Percentiles rank a stretch among this genome's conserved stretches.
phyloP scores from a whole-genome alignment of 2,888 invertebrate genomes.

The Mesoligia furuncula region DNA sequence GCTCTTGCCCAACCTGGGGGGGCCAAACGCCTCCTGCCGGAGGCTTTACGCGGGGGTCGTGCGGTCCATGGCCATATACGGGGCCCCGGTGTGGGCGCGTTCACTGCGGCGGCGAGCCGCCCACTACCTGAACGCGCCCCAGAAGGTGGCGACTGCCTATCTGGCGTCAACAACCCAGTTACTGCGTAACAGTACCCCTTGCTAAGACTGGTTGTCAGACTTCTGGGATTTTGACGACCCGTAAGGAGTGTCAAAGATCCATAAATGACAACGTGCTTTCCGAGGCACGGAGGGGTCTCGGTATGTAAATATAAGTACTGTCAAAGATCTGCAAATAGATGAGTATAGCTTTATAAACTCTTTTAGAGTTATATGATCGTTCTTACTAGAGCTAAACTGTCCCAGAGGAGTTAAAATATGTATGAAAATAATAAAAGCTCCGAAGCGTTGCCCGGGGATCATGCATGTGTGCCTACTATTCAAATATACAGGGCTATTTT shows the following conservation, averaged over 20 bases:
- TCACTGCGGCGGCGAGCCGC: too few species aligned
- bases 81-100: too few species aligned
- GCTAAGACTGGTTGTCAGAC: neutral
- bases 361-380: neutral
- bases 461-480: neutral
- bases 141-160: neutral
- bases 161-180: neutral
- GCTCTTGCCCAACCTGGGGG: too few species aligned
- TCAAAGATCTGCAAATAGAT: neutral
- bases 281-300: too few species aligned
- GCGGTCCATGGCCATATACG: too few species aligned
- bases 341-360: neutral
- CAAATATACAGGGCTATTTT: neutral
- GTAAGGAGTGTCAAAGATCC: neutral
- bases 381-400: slow-evolving; percentile 25
- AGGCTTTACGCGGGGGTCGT: too few species aligned
- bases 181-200: neutral
- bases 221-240: neutral
- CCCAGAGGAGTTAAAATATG: slow-evolving; percentile 36
- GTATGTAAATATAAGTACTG: neutral
- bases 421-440: slow-evolving; percentile 35
- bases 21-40: too few species aligned
- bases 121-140: too few species aligned
- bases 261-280: too few species aligned
- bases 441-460: slow-evolving; percentile 22